Percentiles rank a stretch among this genome's conserved stretches.
These are phyloP conservation scores for Phrynocephalus guinanensis DNA, from an alignment of 2,797 vertebrate species.

Conservation along the genomic window DNA sequence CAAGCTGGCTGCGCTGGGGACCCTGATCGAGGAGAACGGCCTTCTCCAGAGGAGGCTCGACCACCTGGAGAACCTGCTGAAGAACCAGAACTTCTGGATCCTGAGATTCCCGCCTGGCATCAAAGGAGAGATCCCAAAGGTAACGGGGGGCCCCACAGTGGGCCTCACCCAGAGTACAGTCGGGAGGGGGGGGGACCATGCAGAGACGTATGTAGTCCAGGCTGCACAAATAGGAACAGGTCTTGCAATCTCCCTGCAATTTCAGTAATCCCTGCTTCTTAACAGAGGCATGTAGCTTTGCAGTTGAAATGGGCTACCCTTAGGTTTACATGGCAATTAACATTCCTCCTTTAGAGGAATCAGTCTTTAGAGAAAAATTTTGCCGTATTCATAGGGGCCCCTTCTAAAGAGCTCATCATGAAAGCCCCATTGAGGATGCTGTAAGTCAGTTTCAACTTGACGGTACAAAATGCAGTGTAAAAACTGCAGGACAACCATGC, in stretches of 20 bases:
- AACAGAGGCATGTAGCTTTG: neutral
- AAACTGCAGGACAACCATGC: no score
- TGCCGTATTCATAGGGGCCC: neutral
- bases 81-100: constrained; percentile 44
- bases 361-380: no score
- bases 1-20: constrained; percentile 3
- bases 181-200: no score
- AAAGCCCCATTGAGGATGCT: no score
- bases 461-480: no score
- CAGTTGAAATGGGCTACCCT: neutral
- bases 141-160: neutral
- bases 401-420: no score
- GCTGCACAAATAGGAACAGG: neutral
- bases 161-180: neutral
- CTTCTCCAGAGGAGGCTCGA: constrained; percentile 24
- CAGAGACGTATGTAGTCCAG: neutral
- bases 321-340: neutral
- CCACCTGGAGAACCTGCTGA: constrained; percentile 18
- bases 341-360: no score
- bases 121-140: constrained; percentile 25
- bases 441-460: no score
- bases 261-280: neutral
- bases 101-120: constrained; percentile 23
- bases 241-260: no score
- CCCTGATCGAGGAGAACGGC: constrained; percentile 10